A percentile compares a stretch with the other conserved stretches of the same genome.
These are phyloP conservation scores for Stigmatopora nigra DNA, from an alignment of 2,113 vertebrate genomes.

Conservation along the genomic window DNA sequence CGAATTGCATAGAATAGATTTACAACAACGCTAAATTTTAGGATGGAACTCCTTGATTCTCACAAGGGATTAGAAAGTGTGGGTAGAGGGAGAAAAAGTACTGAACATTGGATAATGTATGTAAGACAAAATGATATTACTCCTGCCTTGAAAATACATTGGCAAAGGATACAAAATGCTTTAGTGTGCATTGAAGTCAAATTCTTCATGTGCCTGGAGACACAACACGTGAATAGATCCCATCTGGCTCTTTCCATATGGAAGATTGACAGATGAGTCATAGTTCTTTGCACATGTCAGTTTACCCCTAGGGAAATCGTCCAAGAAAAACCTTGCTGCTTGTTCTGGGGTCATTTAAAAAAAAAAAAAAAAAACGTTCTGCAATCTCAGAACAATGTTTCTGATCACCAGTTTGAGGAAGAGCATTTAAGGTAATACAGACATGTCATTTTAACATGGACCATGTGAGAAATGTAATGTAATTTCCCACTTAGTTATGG, in stretches of 20 bases:
- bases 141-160: not conserved
- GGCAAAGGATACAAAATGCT: not conserved
- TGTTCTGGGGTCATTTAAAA: not conserved
- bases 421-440: not conserved
- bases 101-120: not conserved
- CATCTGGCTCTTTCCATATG: not conserved
- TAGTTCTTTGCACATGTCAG: slow-evolving; percentile 25
- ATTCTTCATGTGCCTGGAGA: not conserved
- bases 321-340: not conserved
- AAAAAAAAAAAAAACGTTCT: not conserved
- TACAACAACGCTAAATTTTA: too few relatives aligned
- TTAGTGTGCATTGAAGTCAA: not conserved
- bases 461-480: not conserved
- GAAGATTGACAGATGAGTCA: slow-evolving; percentile 11
- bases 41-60: too few relatives aligned
- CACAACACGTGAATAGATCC: not conserved
- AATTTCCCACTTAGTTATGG: not conserved
- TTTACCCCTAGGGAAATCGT: slow-evolving; percentile 33
- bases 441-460: not conserved
- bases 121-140: not conserved
- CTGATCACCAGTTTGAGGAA: not conserved
- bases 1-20: too few relatives aligned
- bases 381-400: not conserved
- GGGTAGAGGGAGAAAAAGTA: not conserved
- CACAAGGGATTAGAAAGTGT: not conserved